A percentile compares a stretch with the other conserved stretches of the same genome.
Conservation (phyloP, 2,888 invertebrate species). For the Ecliptopera silaceata region DNA sequence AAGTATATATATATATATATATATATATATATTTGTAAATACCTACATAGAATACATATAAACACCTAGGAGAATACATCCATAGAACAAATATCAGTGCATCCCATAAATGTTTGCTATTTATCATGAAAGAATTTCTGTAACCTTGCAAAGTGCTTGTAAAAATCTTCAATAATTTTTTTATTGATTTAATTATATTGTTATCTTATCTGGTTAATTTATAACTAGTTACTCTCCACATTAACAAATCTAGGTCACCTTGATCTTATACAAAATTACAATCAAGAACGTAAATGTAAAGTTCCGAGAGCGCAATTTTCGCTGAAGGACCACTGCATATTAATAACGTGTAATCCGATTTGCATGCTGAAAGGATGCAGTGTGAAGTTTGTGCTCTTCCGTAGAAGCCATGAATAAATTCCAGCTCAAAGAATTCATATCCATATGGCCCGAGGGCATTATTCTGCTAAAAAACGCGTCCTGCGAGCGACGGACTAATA, state of each 20-base stretch:
- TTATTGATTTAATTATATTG: too few relatives aligned
- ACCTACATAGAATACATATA: too few relatives aligned
- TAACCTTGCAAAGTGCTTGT: too few relatives aligned
- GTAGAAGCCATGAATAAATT: slow-evolving; percentile 22
- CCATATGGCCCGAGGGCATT: slow-evolving; percentile 9
- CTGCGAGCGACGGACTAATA: background rate
- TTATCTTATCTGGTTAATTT: too few relatives aligned
- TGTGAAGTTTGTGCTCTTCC: slow-evolving; percentile 18
- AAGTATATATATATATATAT: too few relatives aligned
- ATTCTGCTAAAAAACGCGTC: background rate
- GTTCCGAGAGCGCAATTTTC: slow-evolving; percentile 11
- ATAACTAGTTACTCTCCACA: too few relatives aligned
- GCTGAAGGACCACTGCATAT: slow-evolving; percentile 23
- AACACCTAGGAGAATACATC: too few relatives aligned
- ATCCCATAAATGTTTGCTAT: too few relatives aligned
- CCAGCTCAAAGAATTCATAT: slow-evolving; percentile 18
- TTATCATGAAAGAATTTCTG: too few relatives aligned
- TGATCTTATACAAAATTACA: slow-evolving; percentile 1
- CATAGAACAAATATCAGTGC: too few relatives aligned
- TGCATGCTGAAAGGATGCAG: slow-evolving; percentile 29
- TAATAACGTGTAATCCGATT: slow-evolving; percentile 27
- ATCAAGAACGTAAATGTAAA: slow-evolving; percentile 11
- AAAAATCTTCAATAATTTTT: too few relatives aligned
- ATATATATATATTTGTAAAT: too few relatives aligned
- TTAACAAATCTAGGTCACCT: background rate